Conservation (phyloP, 2,888 invertebrate genomes). For the Vesta saturnalis region DNA sequence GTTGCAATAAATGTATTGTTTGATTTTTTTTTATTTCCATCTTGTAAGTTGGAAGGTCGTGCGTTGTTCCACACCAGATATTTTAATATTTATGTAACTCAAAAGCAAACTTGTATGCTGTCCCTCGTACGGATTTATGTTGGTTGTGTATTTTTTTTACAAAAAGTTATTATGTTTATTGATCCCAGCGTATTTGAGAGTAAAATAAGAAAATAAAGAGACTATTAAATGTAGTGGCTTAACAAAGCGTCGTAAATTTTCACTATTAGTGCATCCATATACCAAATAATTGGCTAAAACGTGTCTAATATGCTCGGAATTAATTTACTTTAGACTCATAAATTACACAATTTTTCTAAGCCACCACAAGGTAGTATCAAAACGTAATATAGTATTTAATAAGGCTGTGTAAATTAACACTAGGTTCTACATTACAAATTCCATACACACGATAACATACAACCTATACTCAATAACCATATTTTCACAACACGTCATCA, state of each 20-base stretch:
- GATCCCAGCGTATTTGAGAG: too few species aligned
- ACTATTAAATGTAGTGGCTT: not conserved
- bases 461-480: conserved; percentile 54
- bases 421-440: conserved; percentile 58
- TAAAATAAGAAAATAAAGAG: not conserved
- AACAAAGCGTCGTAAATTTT: not conserved
- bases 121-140: too few species aligned
- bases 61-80: too few species aligned
- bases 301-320: conserved; percentile 47
- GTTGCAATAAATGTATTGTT: too few species aligned
- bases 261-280: conserved; percentile 9
- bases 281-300: conserved; percentile 37
- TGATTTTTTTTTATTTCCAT: too few species aligned
- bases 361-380: conserved; percentile 59
- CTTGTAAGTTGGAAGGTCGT: too few species aligned
- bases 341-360: conserved; percentile 57
- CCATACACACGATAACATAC: conserved; percentile 60
- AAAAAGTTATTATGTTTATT: too few species aligned
- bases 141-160: too few species aligned
- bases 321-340: conserved; percentile 54
- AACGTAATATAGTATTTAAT: conserved; percentile 64
- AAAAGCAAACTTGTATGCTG: too few species aligned
- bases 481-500: conserved; percentile 27
- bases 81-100: too few species aligned
- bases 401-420: conserved; percentile 61